Evolutionary conservation across 2,113 vertebrate genomes (phyloP).

Genomic region (Indicator indicator): DNA sequence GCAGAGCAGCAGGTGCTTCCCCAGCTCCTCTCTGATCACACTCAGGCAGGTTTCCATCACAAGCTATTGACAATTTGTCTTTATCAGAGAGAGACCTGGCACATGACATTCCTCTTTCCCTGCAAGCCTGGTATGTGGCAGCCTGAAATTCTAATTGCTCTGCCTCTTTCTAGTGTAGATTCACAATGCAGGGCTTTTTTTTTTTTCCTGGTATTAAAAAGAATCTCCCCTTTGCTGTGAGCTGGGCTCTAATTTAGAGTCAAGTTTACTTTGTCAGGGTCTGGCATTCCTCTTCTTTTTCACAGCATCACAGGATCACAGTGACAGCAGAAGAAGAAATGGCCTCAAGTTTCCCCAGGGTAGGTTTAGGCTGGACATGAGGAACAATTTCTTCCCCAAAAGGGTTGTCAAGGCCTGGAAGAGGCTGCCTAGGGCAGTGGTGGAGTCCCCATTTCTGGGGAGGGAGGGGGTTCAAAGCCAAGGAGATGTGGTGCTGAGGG

Average conservation of each 20-base stretch:
- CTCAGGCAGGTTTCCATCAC: not conserved
- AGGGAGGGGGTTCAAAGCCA: too few relatives aligned
- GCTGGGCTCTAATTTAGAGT: not conserved
- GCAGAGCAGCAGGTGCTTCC: not conserved
- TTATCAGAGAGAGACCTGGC: not conserved
- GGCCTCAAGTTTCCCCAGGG: too few relatives aligned
- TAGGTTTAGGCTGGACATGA: too few relatives aligned
- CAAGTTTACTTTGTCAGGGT: not conserved
- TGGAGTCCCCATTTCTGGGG: too few relatives aligned
- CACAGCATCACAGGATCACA: too few relatives aligned
- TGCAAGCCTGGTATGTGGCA: not conserved
- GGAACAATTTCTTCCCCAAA: too few relatives aligned
- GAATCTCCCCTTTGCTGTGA: not conserved
- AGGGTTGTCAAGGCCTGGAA: too few relatives aligned
- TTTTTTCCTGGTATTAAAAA: not conserved
- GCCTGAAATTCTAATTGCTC: slow-evolving; percentile 3
- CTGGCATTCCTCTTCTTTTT: not conserved
- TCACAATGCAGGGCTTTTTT: not conserved
- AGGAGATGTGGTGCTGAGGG: too few relatives aligned
- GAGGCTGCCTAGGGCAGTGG: too few relatives aligned
- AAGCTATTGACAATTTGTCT: not conserved
- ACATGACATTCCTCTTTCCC: not conserved
- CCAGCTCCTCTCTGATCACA: not conserved
- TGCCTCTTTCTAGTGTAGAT: not conserved
- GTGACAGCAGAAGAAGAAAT: too few relatives aligned